Base-by-base conservation (phyloP, 2,888 invertebrate genomes). In the Scotopteryx bipunctaria region DNA sequence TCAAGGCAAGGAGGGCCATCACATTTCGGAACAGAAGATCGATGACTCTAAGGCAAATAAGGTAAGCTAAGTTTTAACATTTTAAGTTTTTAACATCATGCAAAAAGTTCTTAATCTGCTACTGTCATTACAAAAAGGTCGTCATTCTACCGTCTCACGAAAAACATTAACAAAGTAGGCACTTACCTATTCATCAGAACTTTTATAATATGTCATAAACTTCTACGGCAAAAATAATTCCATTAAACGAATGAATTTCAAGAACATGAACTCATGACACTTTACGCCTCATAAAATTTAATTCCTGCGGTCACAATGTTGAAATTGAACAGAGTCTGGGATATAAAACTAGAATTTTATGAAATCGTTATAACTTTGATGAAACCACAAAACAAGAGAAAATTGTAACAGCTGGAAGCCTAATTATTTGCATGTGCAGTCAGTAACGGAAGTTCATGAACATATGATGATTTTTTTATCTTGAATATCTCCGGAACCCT, bases 11-110 rank as follows among this genome's bases (percentile, higher is more conserved):
- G 91, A 92, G 64, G 93, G 93, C 3, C 92, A 93, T 67, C 92
- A 91, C 55, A 82, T 91, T 5, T 88, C 91, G 0, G 88, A 91
- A 43, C 91, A 92, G 63, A 83, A 91, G 56, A 70, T 91, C 43
- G 92, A 92, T 61, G 92, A 93, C 58, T 73, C 90, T n/a, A 92
- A 92, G 57, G 91, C 85, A 5, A 92, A 92, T 63, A 91, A 92
- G 82, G 93, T 91, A 64, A 71, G 69, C 33, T 35, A 19, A 23
- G 14, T 3, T 38, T 15, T 9, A 21, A 14, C 14, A 2, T 9
- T 9, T 35, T 4, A 11, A 11, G 3, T 19, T 2, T 15, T 3
- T 2, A 15, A 4, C 27, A 25, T 6, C n/a, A 25, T n/a, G n/a
- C n/a, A n/a, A n/a, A n/a, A n/a, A n/a, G n/a, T n/a, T n/a, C n/a